A percentile compares a stretch with the other conserved stretches of the same genome.
phyloP scores from a whole-genome alignment of 2,888 invertebrate species.

The Polydrusus tereticollis region DNA sequence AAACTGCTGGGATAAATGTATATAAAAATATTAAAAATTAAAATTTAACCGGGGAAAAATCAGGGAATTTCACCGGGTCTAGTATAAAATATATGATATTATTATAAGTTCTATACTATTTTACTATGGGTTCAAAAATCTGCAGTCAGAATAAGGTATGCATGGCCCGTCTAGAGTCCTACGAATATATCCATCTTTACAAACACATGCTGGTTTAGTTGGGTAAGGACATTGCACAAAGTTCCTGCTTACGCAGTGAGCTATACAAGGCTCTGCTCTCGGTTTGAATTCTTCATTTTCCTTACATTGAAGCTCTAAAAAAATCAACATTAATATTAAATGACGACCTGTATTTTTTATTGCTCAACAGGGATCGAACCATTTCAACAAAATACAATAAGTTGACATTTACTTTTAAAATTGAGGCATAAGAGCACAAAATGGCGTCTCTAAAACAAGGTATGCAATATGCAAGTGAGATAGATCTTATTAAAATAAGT shows the following conservation, averaged over 20 bases:
- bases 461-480: no score
- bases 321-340: not conserved
- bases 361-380: no score
- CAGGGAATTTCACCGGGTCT: no score
- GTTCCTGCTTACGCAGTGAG: conserved; percentile 7
- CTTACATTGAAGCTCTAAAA: conserved; percentile 15
- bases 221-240: conserved; percentile 6
- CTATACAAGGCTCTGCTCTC: not conserved
- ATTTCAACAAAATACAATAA: no score
- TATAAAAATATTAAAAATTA: no score
- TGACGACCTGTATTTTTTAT: no score
- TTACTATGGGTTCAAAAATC: conserved; percentile 11
- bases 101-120: not conserved
- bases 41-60: no score
- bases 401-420: no score
- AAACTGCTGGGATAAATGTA: no score
- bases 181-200: conserved; percentile 30
- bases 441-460: no score
- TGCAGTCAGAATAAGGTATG: conserved; percentile 19
- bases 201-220: conserved; percentile 19
- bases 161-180: conserved; percentile 10
- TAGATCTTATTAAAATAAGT: no score
- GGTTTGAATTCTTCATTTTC: conserved; percentile 26
- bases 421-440: no score
- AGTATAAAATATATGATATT: not conserved